phyloP scores from a whole-genome alignment of 2,888 invertebrate species.

The Strigamia maritima region DNA sequence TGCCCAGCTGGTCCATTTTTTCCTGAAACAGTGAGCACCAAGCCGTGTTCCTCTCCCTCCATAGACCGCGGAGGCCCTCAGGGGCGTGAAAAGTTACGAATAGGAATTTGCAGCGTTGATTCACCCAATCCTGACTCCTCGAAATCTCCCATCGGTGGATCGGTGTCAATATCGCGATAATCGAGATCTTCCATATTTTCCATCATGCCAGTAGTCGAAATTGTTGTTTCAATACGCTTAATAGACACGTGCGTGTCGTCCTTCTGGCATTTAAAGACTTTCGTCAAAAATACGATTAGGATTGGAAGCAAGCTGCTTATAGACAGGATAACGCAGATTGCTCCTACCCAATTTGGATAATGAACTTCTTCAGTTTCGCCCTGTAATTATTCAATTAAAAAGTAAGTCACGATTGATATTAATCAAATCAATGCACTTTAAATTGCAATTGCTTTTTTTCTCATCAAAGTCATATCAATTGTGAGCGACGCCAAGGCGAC shows the following conservation, averaged over 20 bases:
- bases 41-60: constrained; percentile 34
- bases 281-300: constrained; percentile 76
- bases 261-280: constrained; percentile 82
- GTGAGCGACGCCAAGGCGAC: too few species aligned
- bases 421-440: neutral
- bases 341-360: constrained; percentile 80
- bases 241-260: constrained; percentile 88
- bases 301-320: constrained; percentile 78
- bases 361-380: constrained; percentile 65
- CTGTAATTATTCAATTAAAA: constrained; percentile 54
- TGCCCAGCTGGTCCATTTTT: constrained; percentile 22
- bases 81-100: constrained; percentile 29
- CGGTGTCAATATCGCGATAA: constrained; percentile 15
- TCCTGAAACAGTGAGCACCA: constrained; percentile 20
- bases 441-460: constrained; percentile 24
- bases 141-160: constrained; percentile 34
- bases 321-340: constrained; percentile 71
- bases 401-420: too few species aligned
- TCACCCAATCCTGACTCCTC: constrained; percentile 31
- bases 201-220: constrained; percentile 93
- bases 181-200: constrained; percentile 49
- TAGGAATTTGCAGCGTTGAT: constrained; percentile 36
- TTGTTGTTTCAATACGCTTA: constrained; percentile 85
- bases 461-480: neutral
- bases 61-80: constrained; percentile 33